These are phyloP conservation scores for Osmerus eperlanus DNA, from an alignment of 2,113 vertebrate genomes.

Conservation along the genomic window DNA sequence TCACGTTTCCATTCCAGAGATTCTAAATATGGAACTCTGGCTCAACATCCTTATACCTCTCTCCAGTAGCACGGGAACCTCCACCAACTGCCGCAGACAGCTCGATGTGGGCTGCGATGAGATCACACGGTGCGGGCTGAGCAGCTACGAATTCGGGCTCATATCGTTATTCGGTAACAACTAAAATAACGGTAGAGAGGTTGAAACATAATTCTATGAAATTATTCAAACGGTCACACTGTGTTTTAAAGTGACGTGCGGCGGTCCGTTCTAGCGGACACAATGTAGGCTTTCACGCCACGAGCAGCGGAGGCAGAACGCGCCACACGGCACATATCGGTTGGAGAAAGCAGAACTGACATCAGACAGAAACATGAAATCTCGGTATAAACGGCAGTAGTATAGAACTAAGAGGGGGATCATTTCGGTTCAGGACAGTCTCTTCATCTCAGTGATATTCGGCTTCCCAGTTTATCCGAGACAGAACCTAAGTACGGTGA, in stretches of 20 bases:
- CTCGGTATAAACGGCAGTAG: too few relatives aligned
- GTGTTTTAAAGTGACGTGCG: conserved; percentile 45
- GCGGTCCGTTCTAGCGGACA: conserved; percentile 42
- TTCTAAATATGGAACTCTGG: conserved; percentile 43
- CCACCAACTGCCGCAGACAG: not conserved
- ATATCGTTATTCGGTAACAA: not conserved
- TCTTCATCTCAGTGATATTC: conserved; percentile 8
- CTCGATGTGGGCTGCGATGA: not conserved
- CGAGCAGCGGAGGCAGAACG: not conserved
- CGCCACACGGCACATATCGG: too few relatives aligned
- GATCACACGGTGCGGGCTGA: too few relatives aligned
- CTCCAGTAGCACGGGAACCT: conserved; percentile 39
- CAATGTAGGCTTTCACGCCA: conserved; percentile 63
- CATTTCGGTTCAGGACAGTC: not conserved
- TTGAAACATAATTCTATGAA: conserved; percentile 16
- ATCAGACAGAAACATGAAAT: too few relatives aligned
- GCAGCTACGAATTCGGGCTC: not conserved
- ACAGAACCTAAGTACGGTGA: not conserved
- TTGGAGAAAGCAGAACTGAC: too few relatives aligned
- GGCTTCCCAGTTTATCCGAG: not conserved
- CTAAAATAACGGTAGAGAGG: not conserved
- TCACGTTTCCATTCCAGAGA: conserved; percentile 35
- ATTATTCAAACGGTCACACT: conserved; percentile 9
- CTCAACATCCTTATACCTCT: conserved; percentile 49
- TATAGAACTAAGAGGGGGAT: too few relatives aligned